Evolutionary conservation across 2,113 vertebrate genomes (phyloP).

Genomic region (Chlorodrepanis virens): DNA sequence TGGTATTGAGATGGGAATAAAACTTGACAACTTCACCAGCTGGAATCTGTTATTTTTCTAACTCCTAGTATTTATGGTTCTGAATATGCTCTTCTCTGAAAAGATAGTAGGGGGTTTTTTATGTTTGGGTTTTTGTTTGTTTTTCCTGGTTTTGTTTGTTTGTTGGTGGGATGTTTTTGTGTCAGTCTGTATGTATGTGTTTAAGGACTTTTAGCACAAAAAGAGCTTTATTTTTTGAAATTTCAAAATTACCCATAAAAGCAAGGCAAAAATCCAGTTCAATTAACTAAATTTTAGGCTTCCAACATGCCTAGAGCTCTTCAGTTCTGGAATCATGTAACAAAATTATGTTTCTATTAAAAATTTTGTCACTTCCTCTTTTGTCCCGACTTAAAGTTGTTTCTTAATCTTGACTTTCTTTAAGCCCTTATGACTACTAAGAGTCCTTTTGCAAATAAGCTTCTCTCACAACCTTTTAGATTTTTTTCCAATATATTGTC

Average conservation of each 20-base stretch:
- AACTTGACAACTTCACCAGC: background rate
- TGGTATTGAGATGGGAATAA: background rate
- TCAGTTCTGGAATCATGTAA: background rate
- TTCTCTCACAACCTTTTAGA: background rate
- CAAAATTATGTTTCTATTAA: background rate
- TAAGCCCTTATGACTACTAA: background rate
- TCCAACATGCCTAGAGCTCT: background rate
- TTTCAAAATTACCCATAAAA: background rate
- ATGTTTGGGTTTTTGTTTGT: background rate
- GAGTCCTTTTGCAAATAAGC: background rate
- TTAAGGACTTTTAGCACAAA: background rate
- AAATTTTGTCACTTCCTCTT: background rate
- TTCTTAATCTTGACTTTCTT: background rate
- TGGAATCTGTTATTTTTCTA: background rate
- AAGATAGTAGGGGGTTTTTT: fast-evolving
- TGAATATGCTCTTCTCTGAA: background rate
- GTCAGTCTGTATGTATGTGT: background rate
- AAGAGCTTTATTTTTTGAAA: background rate
- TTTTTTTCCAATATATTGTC: background rate
- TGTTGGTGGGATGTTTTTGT: background rate
- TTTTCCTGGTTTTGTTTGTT: background rate
- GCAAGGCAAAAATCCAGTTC: background rate
- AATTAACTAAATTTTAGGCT: background rate
- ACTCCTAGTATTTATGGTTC: background rate
- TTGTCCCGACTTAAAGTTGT: background rate